Evolutionary conservation across 2,797 vertebrate species (phyloP), one percentile per base, ranked within the genome.

Genomic region (Eulemur albifrons): DNA sequence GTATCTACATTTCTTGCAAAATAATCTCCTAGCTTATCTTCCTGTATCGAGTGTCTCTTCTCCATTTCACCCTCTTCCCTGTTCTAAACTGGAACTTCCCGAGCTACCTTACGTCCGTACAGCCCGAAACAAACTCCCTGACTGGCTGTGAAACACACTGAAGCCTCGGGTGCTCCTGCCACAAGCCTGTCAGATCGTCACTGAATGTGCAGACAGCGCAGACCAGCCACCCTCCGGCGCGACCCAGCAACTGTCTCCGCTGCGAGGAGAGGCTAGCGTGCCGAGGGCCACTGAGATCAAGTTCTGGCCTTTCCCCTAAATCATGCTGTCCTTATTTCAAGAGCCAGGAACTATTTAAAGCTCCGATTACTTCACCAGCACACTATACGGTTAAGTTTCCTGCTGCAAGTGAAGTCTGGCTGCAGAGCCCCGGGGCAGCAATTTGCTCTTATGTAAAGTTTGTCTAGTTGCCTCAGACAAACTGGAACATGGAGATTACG

Each of bases 311-410:
- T 87, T 97, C 95, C 90, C 84, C 59, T 96, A 87, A 89, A 96
- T 96, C 94, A 93, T 88, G 92, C 69, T 93, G 89, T 80, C 83
- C 72, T 96, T 81, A 35, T 83, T 97, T 96, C 96, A 94, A 92
- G 88, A 89, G 93, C 93, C 83, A 95, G 88, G 30, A 38, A 93
- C 96, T 97, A 98, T 95, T 97, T 97, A 94, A 93, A 97, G 94
- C 11, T 72, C 30, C 7, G 59, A 61, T 92, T 52, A 97, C 81
- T 93, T 96, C 94, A 95, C 23, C 82, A 88, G 76, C 27, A 17
- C 50, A 32, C 45, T 35, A 93, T 20, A 90, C 69, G 2, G 1
- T 38, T 43, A 77, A 63, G 43, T 48, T 52, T 69, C 69, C 38
- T 25, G 45, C 43, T 45, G 87, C 61, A 65, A 85, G 84, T 45